Conservation (phyloP, 2,888 invertebrate genomes). For the Cheilosia vernalis region DNA sequence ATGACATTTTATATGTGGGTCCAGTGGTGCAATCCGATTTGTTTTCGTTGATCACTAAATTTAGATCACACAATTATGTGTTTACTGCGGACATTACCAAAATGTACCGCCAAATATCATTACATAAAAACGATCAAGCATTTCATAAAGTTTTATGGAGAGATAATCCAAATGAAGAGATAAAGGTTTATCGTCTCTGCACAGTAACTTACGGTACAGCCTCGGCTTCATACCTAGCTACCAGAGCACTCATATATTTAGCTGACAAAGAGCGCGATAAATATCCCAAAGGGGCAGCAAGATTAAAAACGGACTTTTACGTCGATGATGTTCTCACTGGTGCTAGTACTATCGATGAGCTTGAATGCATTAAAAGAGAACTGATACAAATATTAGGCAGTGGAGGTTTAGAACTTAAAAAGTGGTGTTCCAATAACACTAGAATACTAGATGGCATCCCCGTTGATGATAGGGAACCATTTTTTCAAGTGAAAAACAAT, state of each 20-base stretch:
- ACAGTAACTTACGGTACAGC: constrained; percentile 4
- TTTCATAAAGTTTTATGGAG: constrained; percentile 30
- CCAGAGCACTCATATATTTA: not conserved
- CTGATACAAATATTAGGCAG: constrained; percentile 1
- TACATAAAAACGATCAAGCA: constrained; percentile 1
- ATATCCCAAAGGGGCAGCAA: constrained; percentile 8
- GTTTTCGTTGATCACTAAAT: constrained; percentile 11
- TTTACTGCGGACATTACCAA: constrained; percentile 26
- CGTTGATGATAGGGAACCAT: not conserved
- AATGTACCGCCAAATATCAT: constrained; percentile 20
- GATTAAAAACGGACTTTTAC: constrained; percentile 12
- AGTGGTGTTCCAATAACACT: constrained; percentile 14
- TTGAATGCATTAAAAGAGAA: constrained; percentile 3
- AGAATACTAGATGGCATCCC: not conserved
- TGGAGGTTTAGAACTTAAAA: constrained; percentile 12
- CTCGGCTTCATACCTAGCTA: constrained; percentile 7
- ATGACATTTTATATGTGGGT: constrained; percentile 21
- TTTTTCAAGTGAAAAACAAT: constrained; percentile 5
- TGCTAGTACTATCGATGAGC: constrained; percentile 11
- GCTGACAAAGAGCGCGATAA: not conserved
- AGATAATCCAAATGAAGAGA: constrained; percentile 6
- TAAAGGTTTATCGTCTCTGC: constrained; percentile 20
- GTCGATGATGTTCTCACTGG: constrained; percentile 23
- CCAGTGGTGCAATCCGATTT: constrained; percentile 15
- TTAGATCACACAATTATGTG: constrained; percentile 22